Percentiles rank a stretch among this genome's conserved stretches.
Evolutionary conservation across 1,140 invertebrate genomes (phyloP).

Genomic region (Acromyrmex heyeri): DNA sequence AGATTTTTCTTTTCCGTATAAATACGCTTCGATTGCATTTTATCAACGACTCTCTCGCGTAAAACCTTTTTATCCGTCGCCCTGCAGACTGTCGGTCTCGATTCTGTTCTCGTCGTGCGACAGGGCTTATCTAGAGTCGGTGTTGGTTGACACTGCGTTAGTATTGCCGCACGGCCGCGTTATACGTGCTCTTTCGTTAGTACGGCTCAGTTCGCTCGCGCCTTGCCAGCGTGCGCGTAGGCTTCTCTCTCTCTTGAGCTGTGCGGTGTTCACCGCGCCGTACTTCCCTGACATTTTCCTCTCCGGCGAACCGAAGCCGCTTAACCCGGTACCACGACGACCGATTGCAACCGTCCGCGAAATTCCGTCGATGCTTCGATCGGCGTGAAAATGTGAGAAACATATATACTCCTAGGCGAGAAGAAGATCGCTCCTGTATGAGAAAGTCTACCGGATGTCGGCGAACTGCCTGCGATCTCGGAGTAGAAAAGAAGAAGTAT

Average conservation of each 20-base stretch:
- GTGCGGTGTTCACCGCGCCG: constrained; percentile 50
- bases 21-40: background rate
- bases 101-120: constrained; percentile 64
- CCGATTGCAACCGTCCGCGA: constrained; percentile 30
- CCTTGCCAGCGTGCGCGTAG: constrained; percentile 79
- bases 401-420: background rate
- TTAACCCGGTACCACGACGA: background rate
- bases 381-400: constrained; percentile 32
- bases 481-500: background rate
- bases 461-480: background rate
- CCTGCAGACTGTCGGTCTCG: constrained; percentile 20
- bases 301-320: constrained; percentile 42
- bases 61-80: background rate
- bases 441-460: constrained; percentile 2
- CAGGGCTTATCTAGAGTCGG: constrained; percentile 82
- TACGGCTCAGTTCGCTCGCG: constrained; percentile 82
- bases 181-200: constrained; percentile 75
- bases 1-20: background rate
- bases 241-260: constrained; percentile 68
- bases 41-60: background rate
- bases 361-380: constrained; percentile 4
- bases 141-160: constrained; percentile 81
- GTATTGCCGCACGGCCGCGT: constrained; percentile 67
- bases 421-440: background rate
- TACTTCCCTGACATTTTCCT: constrained; percentile 72